Conservation (phyloP, 2,888 invertebrate genomes). For the Serripes groenlandicus region DNA sequence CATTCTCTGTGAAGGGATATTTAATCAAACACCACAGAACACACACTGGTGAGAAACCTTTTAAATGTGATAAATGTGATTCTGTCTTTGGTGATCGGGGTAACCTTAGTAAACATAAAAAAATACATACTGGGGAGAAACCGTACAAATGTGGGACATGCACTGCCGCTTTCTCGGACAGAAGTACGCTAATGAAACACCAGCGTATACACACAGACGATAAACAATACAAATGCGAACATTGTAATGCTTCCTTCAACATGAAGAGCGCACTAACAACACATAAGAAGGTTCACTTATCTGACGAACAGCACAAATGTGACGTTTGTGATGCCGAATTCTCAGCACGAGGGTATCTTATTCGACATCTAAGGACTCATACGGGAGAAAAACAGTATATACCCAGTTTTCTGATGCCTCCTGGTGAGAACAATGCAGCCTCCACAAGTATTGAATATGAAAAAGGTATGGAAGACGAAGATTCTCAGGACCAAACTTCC, state of each 20-base stretch:
- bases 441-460: too few relatives aligned
- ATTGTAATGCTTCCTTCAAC: conserved; percentile 7
- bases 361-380: conserved; percentile 2
- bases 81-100: conserved; percentile 11
- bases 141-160: conserved; percentile 9
- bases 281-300: conserved; percentile 7
- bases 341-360: conserved; percentile 9
- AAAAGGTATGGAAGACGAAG: too few relatives aligned
- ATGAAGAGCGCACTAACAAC: conserved; percentile 20
- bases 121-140: conserved; percentile 12
- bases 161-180: conserved; percentile 7
- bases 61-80: conserved; percentile 15
- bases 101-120: conserved; percentile 12
- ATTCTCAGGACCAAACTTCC: too few relatives aligned
- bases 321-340: conserved; percentile 11
- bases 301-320: conserved; percentile 13
- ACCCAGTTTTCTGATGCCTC: background rate
- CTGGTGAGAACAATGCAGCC: too few relatives aligned
- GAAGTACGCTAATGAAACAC: conserved; percentile 10
- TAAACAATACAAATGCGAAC: conserved; percentile 7
- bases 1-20: conserved; percentile 9
- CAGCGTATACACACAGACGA: conserved; percentile 2
- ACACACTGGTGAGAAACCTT: conserved; percentile 15
- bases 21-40: conserved; percentile 14
- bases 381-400: conserved; percentile 16